Conservation (phyloP, 2,113 vertebrate genomes). For the Gulo gulo region DNA sequence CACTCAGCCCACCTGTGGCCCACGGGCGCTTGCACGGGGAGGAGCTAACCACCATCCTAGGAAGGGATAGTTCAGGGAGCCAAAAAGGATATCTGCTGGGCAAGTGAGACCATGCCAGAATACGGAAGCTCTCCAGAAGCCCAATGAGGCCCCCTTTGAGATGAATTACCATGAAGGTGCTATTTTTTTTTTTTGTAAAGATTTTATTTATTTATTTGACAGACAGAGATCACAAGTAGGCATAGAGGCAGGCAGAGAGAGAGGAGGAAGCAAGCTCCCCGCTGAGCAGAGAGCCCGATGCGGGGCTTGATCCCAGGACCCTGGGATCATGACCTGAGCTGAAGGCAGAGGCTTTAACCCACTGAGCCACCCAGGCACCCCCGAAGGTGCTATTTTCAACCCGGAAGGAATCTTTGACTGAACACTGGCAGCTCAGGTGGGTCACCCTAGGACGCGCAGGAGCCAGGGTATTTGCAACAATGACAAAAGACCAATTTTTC, state of each 20-base stretch:
- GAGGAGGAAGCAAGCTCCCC: too few relatives aligned
- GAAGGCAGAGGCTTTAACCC: too few relatives aligned
- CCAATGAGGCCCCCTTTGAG: neutral
- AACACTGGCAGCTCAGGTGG: neutral
- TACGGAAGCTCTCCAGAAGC: neutral
- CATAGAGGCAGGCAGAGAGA: too few relatives aligned
- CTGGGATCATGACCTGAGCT: too few relatives aligned
- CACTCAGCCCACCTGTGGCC: neutral
- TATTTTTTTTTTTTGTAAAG: too few relatives aligned
- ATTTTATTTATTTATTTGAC: too few relatives aligned
- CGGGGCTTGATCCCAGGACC: too few relatives aligned
- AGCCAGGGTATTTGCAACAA: neutral
- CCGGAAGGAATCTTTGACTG: neutral
- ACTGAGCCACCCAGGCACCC: too few relatives aligned
- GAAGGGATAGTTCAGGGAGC: neutral
- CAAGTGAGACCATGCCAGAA: neutral
- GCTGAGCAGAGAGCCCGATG: too few relatives aligned
- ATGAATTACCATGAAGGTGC: neutral
- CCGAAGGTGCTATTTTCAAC: neutral
- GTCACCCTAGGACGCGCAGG: neutral
- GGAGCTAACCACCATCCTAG: neutral
- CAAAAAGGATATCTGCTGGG: neutral
- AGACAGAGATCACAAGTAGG: too few relatives aligned
- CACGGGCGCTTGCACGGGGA: accelerated
- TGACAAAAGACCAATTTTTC: neutral